phyloP scores from a whole-genome alignment of 1,140 invertebrate species.

The Palaemon carinicauda region DNA sequence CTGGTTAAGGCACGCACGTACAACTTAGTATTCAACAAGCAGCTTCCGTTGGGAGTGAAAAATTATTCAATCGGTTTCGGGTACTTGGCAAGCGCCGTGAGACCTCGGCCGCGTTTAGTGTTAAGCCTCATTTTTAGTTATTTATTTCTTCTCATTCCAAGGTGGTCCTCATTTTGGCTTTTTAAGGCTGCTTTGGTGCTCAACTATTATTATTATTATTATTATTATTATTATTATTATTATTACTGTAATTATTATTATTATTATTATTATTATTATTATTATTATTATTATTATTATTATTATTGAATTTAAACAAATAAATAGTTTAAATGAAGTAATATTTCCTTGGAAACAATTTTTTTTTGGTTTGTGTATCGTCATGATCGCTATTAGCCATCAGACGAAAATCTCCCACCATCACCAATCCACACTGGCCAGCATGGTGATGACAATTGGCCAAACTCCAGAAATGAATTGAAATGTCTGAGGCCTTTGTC shows the following conservation, averaged over 20 bases:
- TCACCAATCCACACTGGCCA: too few species aligned
- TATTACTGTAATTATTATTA: not conserved
- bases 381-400: too few species aligned
- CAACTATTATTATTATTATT: not conserved
- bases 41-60: not conserved
- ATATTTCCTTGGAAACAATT: too few species aligned
- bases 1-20: not conserved
- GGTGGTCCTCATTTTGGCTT: not conserved
- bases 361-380: too few species aligned
- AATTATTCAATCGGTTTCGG: constrained; percentile 43
- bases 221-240: not conserved
- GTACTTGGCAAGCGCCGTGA: not conserved
- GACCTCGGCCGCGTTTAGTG: not conserved
- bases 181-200: not conserved
- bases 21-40: constrained; percentile 13
- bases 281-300: not conserved
- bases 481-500: too few species aligned
- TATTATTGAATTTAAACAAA: not conserved
- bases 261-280: not conserved
- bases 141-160: not conserved
- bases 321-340: too few species aligned
- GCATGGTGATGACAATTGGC: too few species aligned
- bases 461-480: too few species aligned
- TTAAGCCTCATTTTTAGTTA: not conserved
- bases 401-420: too few species aligned